These are phyloP conservation scores for Lacerta viridis DNA, from an alignment of 2,797 vertebrate species.

Conservation along the genomic window DNA sequence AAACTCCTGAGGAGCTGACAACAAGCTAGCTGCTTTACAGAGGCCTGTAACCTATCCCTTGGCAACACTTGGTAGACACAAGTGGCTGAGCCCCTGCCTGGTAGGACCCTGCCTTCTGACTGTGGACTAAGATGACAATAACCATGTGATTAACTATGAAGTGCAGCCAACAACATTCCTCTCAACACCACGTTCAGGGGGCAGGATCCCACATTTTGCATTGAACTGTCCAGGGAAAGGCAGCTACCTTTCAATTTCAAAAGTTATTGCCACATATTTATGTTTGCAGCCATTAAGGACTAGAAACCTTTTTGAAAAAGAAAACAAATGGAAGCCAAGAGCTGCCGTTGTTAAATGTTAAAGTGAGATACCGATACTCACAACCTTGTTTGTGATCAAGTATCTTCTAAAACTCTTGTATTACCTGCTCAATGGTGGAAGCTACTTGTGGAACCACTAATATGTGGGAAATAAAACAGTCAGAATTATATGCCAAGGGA, in stretches of 20 bases:
- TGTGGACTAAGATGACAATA: neutral
- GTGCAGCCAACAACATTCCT: neutral
- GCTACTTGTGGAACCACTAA: neutral
- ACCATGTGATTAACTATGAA: neutral
- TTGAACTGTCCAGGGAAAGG: neutral
- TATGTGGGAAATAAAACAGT: neutral
- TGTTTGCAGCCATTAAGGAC: neutral
- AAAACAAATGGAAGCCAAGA: no score
- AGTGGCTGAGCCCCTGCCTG: no score
- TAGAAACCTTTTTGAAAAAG: neutral
- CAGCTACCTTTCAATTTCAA: neutral
- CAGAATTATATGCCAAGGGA: neutral
- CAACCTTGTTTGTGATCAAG: neutral
- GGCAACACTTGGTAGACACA: neutral
- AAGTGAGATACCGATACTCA: neutral
- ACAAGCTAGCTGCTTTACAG: neutral
- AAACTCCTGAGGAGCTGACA: neutral
- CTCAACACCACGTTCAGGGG: neutral
- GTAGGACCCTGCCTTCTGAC: neutral
- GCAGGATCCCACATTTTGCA: neutral
- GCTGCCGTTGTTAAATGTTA: neutral
- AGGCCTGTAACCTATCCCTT: neutral
- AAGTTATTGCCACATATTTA: neutral
- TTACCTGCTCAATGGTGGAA: neutral
- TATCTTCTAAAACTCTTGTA: neutral